These are phyloP conservation scores for Aratinga solstitialis DNA, from an alignment of 2,797 vertebrate genomes.

Conservation along the genomic window DNA sequence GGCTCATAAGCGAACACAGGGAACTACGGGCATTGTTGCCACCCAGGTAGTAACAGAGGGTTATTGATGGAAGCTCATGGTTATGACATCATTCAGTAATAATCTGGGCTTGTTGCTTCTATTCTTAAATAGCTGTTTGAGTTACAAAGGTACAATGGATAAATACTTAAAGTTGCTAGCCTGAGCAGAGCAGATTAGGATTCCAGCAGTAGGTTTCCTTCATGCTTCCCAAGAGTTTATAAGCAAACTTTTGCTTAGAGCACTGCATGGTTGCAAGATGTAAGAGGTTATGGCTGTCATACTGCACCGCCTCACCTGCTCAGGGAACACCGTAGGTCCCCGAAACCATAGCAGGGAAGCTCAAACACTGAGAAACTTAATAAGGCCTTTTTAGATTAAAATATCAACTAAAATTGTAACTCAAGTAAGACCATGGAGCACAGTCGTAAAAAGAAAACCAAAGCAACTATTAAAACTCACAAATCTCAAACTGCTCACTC, in stretches of 20 bases:
- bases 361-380: constrained; percentile 57
- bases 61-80: neutral
- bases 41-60: neutral
- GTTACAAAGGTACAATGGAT: neutral
- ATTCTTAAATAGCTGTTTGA: constrained; percentile 47
- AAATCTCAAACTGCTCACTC: constrained; percentile 17
- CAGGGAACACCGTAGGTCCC: neutral
- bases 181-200: constrained; percentile 48
- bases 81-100: neutral
- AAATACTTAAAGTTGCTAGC: neutral
- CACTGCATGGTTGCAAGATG: neutral
- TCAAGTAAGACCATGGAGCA: constrained; percentile 41
- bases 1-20: neutral
- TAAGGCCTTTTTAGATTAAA: constrained; percentile 64
- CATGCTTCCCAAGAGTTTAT: constrained; percentile 55
- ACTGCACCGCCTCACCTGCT: neutral
- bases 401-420: constrained; percentile 26
- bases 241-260: neutral
- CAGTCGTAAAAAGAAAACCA: constrained; percentile 25
- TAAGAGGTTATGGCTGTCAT: constrained; percentile 3
- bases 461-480: neutral
- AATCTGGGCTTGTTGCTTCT: constrained; percentile 33
- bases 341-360: constrained; percentile 22
- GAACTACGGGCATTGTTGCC: neutral
- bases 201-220: constrained; percentile 59